These are phyloP conservation scores for Hipposideros armiger DNA, from an alignment of 2,113 vertebrate genomes.

Conservation along the genomic window DNA sequence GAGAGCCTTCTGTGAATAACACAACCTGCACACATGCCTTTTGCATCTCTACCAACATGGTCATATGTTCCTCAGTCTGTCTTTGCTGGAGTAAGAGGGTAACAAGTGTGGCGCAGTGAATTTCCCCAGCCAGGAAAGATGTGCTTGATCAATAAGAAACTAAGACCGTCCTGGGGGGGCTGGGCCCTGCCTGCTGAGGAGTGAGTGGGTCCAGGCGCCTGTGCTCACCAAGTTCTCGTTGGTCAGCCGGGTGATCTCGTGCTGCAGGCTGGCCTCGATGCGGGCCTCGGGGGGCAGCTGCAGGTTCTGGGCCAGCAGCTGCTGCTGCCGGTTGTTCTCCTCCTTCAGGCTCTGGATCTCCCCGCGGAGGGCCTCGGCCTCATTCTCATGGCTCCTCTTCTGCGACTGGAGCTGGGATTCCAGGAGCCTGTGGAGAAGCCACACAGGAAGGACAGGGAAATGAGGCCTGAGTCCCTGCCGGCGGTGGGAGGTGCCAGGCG, in stretches of 20 bases:
- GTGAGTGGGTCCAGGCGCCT: accelerated
- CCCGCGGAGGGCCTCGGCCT: conserved; percentile 93
- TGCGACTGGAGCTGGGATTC: conserved; percentile 97
- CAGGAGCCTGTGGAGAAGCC: conserved; percentile 90
- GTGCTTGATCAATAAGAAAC: background rate
- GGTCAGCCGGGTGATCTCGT: conserved; percentile 98
- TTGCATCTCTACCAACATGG: background rate
- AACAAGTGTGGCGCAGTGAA: background rate
- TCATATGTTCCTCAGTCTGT: background rate
- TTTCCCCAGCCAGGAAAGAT: background rate
- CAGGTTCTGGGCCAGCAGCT: conserved; percentile 97
- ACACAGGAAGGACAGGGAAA: background rate
- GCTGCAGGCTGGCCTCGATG: conserved; percentile 98
- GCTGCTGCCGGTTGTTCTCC: conserved; percentile 98
- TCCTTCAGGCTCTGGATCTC: conserved; percentile 98
- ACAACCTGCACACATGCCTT: background rate
- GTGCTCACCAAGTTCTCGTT: conserved; percentile 97
- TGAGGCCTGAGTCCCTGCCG: background rate
- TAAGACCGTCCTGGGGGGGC: accelerated
- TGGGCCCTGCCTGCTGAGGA: background rate
- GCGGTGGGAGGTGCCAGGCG: conserved; percentile 44
- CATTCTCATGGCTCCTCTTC: conserved; percentile 94
- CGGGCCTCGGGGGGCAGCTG: conserved; percentile 98
- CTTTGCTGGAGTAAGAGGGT: background rate
- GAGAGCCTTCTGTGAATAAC: conserved; percentile 13